Evolutionary conservation across 2,113 vertebrate species (phyloP).

Genomic region (Dasyprocta punctata): DNA sequence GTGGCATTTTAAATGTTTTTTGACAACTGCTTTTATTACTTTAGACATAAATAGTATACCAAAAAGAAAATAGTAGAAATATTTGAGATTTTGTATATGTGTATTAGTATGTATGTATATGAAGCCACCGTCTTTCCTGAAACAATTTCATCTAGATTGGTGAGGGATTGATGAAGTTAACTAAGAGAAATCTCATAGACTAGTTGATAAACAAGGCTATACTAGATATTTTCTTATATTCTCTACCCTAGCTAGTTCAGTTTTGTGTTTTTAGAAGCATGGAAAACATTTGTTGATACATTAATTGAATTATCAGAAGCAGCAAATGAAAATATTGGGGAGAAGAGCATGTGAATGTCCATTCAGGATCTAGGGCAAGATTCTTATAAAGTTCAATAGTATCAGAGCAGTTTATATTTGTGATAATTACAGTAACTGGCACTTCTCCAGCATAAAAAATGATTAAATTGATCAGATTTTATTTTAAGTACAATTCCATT

Average conservation of each 20-base stretch:
- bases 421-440: background rate
- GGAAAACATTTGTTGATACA: background rate
- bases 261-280: background rate
- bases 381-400: background rate
- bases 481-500: constrained; percentile 18
- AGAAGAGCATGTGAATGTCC: background rate
- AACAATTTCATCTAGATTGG: background rate
- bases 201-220: background rate
- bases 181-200: background rate
- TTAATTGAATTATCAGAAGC: background rate
- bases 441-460: background rate
- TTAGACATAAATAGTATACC: background rate
- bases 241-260: background rate
- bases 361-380: background rate
- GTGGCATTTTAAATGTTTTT: background rate
- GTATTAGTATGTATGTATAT: background rate
- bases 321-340: background rate
- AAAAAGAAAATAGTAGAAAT: background rate
- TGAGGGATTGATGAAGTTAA: background rate
- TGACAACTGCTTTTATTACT: background rate
- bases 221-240: background rate
- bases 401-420: background rate
- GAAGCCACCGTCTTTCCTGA: background rate
- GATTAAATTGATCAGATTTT: background rate
- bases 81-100: background rate